These are phyloP conservation scores for Terrapene triunguis DNA, from an alignment of 2,113 vertebrate genomes.

Conservation along the genomic window DNA sequence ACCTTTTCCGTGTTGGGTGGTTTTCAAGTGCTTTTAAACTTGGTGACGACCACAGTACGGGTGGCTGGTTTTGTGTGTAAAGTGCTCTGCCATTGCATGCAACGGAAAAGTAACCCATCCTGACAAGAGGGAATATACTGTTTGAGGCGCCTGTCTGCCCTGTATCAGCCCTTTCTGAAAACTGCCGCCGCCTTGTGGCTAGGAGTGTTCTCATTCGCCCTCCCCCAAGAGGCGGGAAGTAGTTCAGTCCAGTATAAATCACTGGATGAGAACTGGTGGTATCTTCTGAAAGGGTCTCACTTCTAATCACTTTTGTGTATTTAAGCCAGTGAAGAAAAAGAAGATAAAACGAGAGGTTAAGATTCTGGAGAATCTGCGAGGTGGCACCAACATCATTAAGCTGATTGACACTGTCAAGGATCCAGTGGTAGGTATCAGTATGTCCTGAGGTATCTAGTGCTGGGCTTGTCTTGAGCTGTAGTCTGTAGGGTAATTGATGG, in stretches of 20 bases:
- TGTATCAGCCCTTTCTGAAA: neutral
- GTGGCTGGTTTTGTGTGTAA: neutral
- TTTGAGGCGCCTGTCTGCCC: neutral
- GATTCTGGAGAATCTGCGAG: slow-evolving; percentile 96
- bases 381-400: slow-evolving; percentile 98
- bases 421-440: slow-evolving; percentile 90
- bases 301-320: slow-evolving; percentile 83
- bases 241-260: neutral
- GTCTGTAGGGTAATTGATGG: fast-evolving
- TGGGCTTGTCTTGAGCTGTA: fast-evolving
- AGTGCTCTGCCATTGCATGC: neutral
- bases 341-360: slow-evolving; percentile 99
- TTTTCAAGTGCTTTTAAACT: neutral
- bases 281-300: slow-evolving; percentile 77
- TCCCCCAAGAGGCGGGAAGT: neutral
- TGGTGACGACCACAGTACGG: neutral
- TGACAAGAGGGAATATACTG: neutral
- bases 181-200: neutral
- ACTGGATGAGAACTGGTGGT: neutral
- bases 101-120: neutral
- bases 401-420: slow-evolving; percentile 98
- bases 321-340: slow-evolving; percentile 99
- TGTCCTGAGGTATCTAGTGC: neutral
- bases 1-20: neutral
- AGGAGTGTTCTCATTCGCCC: neutral